Evolutionary conservation across 2,113 vertebrate genomes (phyloP).

Genomic region (Sminthopsis crassicaudata): DNA sequence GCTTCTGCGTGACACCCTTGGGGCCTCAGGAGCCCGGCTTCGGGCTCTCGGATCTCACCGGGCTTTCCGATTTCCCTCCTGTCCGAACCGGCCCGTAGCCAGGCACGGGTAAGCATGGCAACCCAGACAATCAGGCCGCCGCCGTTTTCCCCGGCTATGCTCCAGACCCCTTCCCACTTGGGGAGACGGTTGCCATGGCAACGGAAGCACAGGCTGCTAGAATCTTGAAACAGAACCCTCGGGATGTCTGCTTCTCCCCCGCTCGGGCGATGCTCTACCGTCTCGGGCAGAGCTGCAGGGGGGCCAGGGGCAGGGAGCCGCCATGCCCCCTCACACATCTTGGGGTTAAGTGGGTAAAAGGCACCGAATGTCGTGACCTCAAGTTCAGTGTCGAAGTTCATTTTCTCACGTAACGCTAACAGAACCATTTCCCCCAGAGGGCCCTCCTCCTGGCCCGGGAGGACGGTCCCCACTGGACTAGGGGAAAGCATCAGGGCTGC

Average conservation of each 20-base stretch:
- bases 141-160: slow-evolving; percentile 64
- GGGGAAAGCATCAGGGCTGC: too few relatives aligned
- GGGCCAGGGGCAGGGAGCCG: slow-evolving; percentile 30
- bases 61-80: neutral
- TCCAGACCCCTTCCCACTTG: slow-evolving; percentile 76
- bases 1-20: neutral
- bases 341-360: neutral
- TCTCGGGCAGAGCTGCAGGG: slow-evolving; percentile 51
- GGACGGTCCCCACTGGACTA: neutral
- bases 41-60: too few relatives aligned
- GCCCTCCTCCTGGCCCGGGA: too few relatives aligned
- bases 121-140: neutral
- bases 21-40: neutral
- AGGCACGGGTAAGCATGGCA: neutral
- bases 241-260: slow-evolving; percentile 72
- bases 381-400: neutral
- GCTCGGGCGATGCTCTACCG: slow-evolving; percentile 66
- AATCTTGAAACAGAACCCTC: slow-evolving; percentile 81
- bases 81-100: neutral
- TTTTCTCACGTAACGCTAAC: neutral
- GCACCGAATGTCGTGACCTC: neutral
- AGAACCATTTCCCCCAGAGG: neutral
- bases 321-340: neutral
- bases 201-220: slow-evolving; percentile 79
- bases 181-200: slow-evolving; percentile 82